phyloP scores from a whole-genome alignment of 37 sponge, comb jelly and placozoan species.

The Chondrilla cf. caribensis region DNA sequence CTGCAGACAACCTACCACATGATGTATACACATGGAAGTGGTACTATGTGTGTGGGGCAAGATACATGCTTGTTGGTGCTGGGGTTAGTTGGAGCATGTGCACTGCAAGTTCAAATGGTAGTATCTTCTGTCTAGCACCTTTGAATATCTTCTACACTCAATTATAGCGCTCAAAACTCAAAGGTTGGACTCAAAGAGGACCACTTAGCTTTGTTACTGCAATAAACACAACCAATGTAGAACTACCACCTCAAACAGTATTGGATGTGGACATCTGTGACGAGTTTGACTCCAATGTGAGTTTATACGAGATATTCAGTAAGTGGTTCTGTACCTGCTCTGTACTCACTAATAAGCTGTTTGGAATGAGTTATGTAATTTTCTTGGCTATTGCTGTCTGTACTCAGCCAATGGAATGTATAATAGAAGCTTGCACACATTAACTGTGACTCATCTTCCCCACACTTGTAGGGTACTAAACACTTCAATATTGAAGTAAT shows the following conservation, averaged over 20 bases:
- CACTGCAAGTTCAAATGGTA: too few relatives aligned
- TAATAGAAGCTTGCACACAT: too few relatives aligned
- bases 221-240: slow-evolving; percentile 7
- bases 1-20: neutral
- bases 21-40: slow-evolving; percentile 87
- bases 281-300: slow-evolving; percentile 8
- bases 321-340: too few relatives aligned
- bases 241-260: slow-evolving; percentile 58
- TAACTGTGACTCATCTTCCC: too few relatives aligned
- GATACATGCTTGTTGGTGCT: slow-evolving; percentile 72
- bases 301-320: too few relatives aligned
- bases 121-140: too few relatives aligned
- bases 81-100: slow-evolving; percentile 76
- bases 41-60: slow-evolving; percentile 71
- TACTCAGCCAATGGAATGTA: too few relatives aligned
- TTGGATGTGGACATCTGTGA: slow-evolving; percentile 54
- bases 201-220: neutral
- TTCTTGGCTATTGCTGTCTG: too few relatives aligned
- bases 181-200: slow-evolving; percentile 39
- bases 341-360: too few relatives aligned
- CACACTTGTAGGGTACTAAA: slow-evolving; percentile 12
- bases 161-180: neutral
- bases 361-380: too few relatives aligned
- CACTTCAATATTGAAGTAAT: slow-evolving; percentile 35
- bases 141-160: too few relatives aligned